Base-by-base conservation (phyloP, 2,888 invertebrate species). In the Metacarcinus magister region DNA sequence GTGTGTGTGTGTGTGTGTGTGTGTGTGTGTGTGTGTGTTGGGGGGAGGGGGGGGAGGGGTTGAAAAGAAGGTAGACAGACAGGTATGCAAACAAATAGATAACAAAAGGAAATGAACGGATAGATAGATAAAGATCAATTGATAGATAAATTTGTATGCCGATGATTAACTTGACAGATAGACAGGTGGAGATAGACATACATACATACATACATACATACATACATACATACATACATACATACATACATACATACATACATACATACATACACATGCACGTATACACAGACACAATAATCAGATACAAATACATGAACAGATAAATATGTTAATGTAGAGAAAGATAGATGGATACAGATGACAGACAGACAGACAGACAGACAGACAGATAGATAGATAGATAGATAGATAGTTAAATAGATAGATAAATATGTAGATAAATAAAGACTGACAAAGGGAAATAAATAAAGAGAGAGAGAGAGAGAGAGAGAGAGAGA, bases 181-280 rank as follows among this genome's bases (percentile, higher is more conserved):
- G 67, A 67, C 67, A 67, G 67, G 23, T 67, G n/a, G 19, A 19
- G n/a, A n/a, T 1, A 0, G 2, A 54, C 54, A 4, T 54, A 54
- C 54, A 54, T 54, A 54, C 54, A 67, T 10, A 44, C 91, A 44
- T 32, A 44, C 91, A 91, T 32, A 91, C 46, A 91, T 32, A 91
- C 91, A 46, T 32, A 91, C 91, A 46, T 32, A 91, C 91, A 91
- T 32, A 91, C 91, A 91, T 32, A 91, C 91, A 91, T 32, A 91
- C 91, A 91, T 32, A 91, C 91, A 91, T 23, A 44, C 46, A 91
- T 46, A 91, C 44, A 43, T n/a, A 89, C 39, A 32, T 23, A 91
- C 91, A 91, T 1, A 43, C 82, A 82, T 23, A 28, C 39, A 89
- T 39, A 32, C 28, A 89, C 39, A 89, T 10, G n/a, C 82, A 89